Base-by-base conservation (phyloP, 2,888 invertebrate species). In the Drosophila percnosoma region DNA sequence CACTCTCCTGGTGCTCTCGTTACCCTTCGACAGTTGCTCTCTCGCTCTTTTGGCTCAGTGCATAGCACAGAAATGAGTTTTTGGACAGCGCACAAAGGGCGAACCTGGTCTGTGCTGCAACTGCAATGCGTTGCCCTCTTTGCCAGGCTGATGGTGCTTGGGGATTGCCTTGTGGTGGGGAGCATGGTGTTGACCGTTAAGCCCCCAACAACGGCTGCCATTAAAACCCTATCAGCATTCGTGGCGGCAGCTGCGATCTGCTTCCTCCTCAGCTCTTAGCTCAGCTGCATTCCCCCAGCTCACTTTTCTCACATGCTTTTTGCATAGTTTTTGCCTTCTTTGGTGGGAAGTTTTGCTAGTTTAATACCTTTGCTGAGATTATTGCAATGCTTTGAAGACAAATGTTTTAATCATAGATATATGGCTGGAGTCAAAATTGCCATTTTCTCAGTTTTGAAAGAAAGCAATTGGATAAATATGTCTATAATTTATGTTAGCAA, bases 181-280 rank as follows among this genome's bases (percentile, higher is more conserved):
- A 40, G 45, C 24, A 0, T 24, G 33, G 13, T 10, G 24, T 54
- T 33, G 33, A 33, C 27, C 4, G 61, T 69, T 69, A 77, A 78
- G 78, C 21, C 21, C 45, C 38, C 36, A 31, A 48, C 66, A 73
- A 66, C 66, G 73, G 76, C 73, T 70, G 73, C 89, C 87, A 90
- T 88, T 88, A 88, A 87, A 88, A 87, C 76, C 77, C 78, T 87
- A 90, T 88, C 88, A 90, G 84, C 80, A 73, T 84, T 88, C 83
- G 86, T 73, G 88, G 85, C 79, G 65, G 79, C 87, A 84, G 85
- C 82, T 84, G 83, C 72, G 78, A 78, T 78, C 82, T 67, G 70
- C 70, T 64, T 42, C 68, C 53, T 42, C 58, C 68, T 53, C 68
- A 38, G 59, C 53, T 40, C 59, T 48, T 58, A 59, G 63, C 72